phyloP scores from a whole-genome alignment of 2,797 vertebrate genomes.

The Phoebastria nigripes region DNA sequence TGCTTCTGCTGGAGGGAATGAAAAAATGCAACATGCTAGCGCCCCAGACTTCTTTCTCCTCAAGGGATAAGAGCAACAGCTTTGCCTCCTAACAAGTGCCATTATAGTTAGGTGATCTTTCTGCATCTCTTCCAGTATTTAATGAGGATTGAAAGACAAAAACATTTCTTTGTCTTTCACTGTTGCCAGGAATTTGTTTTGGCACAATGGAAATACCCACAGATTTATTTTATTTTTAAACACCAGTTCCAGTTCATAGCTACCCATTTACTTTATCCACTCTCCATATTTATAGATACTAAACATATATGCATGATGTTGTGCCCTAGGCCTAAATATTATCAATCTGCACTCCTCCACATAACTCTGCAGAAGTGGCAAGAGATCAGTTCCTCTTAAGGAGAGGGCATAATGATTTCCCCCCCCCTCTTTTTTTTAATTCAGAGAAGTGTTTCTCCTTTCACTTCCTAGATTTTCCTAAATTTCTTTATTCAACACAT shows the following conservation, averaged over 20 bases:
- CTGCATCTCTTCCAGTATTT: neutral
- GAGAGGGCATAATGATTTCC: neutral
- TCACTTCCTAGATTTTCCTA: neutral
- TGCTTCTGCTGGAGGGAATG: neutral
- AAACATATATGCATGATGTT: neutral
- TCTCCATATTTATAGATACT: neutral
- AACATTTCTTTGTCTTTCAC: neutral
- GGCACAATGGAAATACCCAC: neutral
- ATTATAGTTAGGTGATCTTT: neutral
- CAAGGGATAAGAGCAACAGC: neutral
- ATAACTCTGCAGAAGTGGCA: neutral
- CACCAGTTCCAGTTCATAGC: neutral
- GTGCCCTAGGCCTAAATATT: neutral
- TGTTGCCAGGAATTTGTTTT: constrained; percentile 24
- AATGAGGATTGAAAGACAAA: neutral
- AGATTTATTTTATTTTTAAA: constrained; percentile 3
- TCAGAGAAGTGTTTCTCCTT: neutral
- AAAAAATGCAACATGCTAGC: neutral
- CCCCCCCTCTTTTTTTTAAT: rapidly evolving
- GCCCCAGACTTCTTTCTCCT: neutral
- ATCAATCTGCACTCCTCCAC: neutral
- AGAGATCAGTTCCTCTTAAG: neutral
- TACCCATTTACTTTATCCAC: neutral
- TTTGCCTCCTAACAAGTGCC: neutral
- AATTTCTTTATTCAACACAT: neutral